phyloP scores from a whole-genome alignment of 2,797 vertebrate genomes.

The Phalanger gymnotis region DNA sequence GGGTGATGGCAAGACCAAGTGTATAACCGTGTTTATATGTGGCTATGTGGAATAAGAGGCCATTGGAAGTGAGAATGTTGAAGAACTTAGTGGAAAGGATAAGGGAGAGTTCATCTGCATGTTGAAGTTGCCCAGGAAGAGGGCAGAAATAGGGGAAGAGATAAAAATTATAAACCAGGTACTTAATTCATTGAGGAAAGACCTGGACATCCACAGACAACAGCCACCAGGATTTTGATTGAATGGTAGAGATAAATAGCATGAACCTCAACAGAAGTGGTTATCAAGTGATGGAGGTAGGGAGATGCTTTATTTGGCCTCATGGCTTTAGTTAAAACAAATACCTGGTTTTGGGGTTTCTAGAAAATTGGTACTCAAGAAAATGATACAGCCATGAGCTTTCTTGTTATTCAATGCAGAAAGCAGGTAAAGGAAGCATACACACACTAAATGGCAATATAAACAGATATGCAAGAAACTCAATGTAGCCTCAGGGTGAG shows the following conservation, averaged over 20 bases:
- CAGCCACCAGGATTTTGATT: no score
- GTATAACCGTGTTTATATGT: not conserved
- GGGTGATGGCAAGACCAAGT: not conserved
- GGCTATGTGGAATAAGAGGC: not conserved
- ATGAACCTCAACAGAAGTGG: no score
- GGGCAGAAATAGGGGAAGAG: not conserved
- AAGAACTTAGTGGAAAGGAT: not conserved
- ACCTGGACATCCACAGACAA: no score
- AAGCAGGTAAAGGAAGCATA: not conserved
- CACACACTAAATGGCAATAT: not conserved
- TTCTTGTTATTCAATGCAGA: not conserved
- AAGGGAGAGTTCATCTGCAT: not conserved
- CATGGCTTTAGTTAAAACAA: no score
- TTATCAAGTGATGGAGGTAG: no score
- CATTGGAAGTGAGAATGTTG: not conserved
- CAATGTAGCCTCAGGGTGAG: not conserved
- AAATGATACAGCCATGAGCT: not conserved
- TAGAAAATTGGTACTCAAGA: not conserved
- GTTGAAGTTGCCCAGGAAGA: not conserved
- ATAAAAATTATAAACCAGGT: not conserved
- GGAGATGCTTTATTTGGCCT: no score
- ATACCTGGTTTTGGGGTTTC: not conserved
- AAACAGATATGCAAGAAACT: not conserved
- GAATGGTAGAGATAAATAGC: no score
- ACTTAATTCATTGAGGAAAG: not conserved